Evolutionary conservation across 2,113 vertebrate species (phyloP).

Genomic region (Accipiter cooperii): DNA sequence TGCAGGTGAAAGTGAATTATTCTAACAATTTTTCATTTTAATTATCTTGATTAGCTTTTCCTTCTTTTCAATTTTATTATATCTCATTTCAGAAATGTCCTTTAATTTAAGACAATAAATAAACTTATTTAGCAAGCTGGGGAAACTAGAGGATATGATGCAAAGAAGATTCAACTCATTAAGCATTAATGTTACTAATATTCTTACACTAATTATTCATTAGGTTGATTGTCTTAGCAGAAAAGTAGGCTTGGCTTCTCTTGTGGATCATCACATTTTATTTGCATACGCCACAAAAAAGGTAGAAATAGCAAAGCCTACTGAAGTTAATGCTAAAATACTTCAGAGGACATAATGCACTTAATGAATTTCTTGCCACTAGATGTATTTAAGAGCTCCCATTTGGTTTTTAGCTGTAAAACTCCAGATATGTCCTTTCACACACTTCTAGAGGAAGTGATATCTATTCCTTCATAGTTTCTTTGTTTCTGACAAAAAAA

Average conservation of each 20-base stretch:
- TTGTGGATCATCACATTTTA: conserved; percentile 21
- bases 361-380: not conserved
- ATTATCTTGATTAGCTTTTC: conserved; percentile 65
- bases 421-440: not conserved
- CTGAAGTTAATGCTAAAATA: not conserved
- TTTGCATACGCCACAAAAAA: not conserved
- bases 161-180: conserved; percentile 54
- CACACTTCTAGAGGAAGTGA: not conserved
- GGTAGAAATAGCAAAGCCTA: not conserved
- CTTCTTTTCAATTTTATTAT: conserved; percentile 51
- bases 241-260: conserved; percentile 9
- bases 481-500: not conserved
- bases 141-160: conserved; percentile 18
- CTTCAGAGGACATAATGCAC: not conserved
- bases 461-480: not conserved
- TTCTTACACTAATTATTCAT: conserved; percentile 54
- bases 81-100: conserved; percentile 54
- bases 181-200: conserved; percentile 47
- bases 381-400: not conserved
- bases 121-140: conserved; percentile 62
- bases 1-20: conserved; percentile 47
- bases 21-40: conserved; percentile 68
- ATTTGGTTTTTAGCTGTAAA: not conserved
- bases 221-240: conserved; percentile 33
- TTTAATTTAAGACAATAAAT: conserved; percentile 58